phyloP scores from a whole-genome alignment of 2,113 vertebrate genomes.

The Narcine bancroftii region DNA sequence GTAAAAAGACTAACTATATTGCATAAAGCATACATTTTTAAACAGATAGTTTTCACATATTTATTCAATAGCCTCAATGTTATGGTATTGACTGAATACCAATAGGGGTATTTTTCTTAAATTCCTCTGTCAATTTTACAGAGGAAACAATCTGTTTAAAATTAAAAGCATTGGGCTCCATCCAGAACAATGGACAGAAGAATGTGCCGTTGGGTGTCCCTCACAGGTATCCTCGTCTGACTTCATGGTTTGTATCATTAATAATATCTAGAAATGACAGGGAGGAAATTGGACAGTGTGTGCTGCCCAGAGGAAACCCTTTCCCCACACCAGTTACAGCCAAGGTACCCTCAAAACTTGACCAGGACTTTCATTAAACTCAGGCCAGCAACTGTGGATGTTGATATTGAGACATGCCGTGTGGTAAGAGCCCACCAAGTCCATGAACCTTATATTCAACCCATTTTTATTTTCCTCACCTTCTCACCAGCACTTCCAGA shows the following conservation, averaged over 20 bases:
- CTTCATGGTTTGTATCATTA: background rate
- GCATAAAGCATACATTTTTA: background rate
- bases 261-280: background rate
- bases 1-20: background rate
- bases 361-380: background rate
- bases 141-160: background rate
- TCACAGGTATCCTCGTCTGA: background rate
- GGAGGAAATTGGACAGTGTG: background rate
- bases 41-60: background rate
- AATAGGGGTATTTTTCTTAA: background rate
- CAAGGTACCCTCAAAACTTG: background rate
- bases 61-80: background rate
- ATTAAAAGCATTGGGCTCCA: background rate
- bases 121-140: background rate
- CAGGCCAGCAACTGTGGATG: background rate
- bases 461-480: too few species aligned
- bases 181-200: background rate
- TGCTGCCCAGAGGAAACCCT: background rate
- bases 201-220: background rate
- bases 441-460: too few species aligned
- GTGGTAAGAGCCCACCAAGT: too few species aligned
- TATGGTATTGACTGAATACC: background rate
- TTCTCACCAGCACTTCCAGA: too few species aligned
- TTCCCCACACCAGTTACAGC: background rate
- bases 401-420: too few species aligned